Percentiles rank a stretch among this genome's conserved stretches.
phyloP scores from a whole-genome alignment of 2,888 invertebrate species.

The Polyploca ridens region DNA sequence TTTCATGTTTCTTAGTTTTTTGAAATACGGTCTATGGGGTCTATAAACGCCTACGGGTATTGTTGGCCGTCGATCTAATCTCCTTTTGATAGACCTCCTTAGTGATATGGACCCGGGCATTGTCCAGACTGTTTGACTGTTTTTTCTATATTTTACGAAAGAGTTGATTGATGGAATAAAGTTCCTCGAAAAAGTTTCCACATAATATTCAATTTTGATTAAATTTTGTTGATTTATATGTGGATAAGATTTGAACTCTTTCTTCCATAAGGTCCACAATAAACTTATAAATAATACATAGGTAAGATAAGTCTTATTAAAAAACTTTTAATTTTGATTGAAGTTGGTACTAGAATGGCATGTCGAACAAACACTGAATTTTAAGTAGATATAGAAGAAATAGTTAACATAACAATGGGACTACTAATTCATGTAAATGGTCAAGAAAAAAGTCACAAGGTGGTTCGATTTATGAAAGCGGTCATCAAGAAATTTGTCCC shows the following conservation, averaged over 20 bases:
- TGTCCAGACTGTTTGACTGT: conserved; percentile 69
- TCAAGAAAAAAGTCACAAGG: conserved; percentile 13
- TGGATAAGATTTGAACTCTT: not conserved
- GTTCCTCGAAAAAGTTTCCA: conserved; percentile 1
- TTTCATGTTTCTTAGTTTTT: conserved; percentile 80
- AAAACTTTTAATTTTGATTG: not conserved
- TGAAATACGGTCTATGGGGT: conserved; percentile 47
- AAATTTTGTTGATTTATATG: not conserved
- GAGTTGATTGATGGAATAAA: conserved; percentile 68
- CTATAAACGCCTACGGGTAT: conserved; percentile 75
- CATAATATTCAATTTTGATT: not conserved
- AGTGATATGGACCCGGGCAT: conserved; percentile 70
- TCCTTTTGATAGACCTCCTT: conserved; percentile 80
- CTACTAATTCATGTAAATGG: conserved; percentile 1
- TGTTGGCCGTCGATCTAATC: conserved; percentile 78
- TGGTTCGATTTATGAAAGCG: conserved; percentile 37
- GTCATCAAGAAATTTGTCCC: conserved; percentile 56
- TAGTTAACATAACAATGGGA: not conserved
- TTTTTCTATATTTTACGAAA: conserved; percentile 53
- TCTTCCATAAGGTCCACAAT: no score
- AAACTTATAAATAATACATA: no score
- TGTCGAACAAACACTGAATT: not conserved
- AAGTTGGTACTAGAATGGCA: not conserved
- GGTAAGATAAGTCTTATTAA: not conserved
- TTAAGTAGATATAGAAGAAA: not conserved